phyloP scores from a whole-genome alignment of 2,888 invertebrate genomes.

The Eupelmus urozonus region DNA sequence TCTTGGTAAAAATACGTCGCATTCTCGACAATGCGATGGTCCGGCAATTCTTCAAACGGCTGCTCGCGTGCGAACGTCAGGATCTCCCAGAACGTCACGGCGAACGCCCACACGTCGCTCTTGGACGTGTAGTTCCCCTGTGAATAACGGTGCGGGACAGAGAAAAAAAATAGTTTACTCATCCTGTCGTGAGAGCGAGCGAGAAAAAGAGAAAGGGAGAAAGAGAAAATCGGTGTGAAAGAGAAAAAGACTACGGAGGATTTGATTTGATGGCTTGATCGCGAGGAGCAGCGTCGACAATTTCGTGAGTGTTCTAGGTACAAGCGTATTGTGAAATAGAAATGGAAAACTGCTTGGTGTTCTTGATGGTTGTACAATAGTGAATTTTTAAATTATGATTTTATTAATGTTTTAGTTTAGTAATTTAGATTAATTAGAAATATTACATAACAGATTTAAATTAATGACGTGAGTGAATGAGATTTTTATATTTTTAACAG shows the following conservation, averaged over 20 bases:
- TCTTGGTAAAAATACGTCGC: conserved; percentile 88
- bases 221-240: neutral
- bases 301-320: neutral
- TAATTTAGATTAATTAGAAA: too few species aligned
- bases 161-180: conserved; percentile 43
- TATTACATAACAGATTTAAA: too few species aligned
- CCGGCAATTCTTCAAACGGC: conserved; percentile 88
- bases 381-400: too few species aligned
- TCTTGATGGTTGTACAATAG: too few species aligned
- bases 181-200: neutral
- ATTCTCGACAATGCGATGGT: conserved; percentile 91
- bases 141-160: conserved; percentile 59
- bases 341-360: neutral
- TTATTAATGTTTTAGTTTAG: too few species aligned
- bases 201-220: neutral
- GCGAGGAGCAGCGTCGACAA: neutral
- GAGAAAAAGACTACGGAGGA: neutral
- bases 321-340: too few species aligned
- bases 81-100: conserved; percentile 92
- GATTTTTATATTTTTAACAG: too few species aligned
- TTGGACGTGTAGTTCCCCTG: conserved; percentile 90
- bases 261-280: conserved; percentile 37
- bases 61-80: conserved; percentile 89
- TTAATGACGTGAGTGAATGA: too few species aligned
- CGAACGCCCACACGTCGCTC: conserved; percentile 94